Evolutionary conservation across 2,888 invertebrate species (phyloP), one percentile per base, ranked within the genome.

Genomic region (Pegoplata infirma): DNA sequence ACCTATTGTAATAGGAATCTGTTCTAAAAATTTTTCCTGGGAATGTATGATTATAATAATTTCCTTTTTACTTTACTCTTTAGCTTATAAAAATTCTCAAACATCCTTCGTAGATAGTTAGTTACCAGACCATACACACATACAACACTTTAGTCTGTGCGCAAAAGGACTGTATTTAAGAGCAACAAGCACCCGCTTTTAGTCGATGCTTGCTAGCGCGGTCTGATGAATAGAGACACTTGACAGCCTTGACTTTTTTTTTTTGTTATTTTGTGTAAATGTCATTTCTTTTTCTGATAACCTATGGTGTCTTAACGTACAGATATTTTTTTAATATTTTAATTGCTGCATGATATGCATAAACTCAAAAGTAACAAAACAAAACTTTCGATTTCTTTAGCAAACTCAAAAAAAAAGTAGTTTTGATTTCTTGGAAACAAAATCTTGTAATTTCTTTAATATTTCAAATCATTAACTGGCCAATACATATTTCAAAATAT

Each of bases 301-400:
- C 61, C 61, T 61, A 23, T 53, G 25, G 58, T 74, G 10, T 17
- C 8, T 40, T 19, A 21, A n/a, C 16, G 28, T 53, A 44, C 44
- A 40, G 56, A n/a, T n/a, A n/a, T 49, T 68, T 61, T 28, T 66
- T 61, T 67, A 55, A 67, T 67, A 67, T 72, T 76, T 77, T 68
- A 77, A 77, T 77, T 72, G 61, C 72, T 51, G 51, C 67, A 67
- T 77, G 76, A 76, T 76, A 72, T 67, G 66, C 66, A 72, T 66
- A 72, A 76, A 76, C 53, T 55, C 47, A 12, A 28, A 49, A 72
- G 47, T 25, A 53, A 46, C 36, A 55, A 47, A 25, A n/a, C n/a
- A 44, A 72, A 51, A 77, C 72, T 77, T 67, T 72, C 67, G 36
- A 67, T 72, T 77, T 72, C 61, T 58, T 61, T 59, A 23, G 32